Evolutionary conservation across 2,797 vertebrate genomes (phyloP).

Genomic region (Columba guinea): DNA sequence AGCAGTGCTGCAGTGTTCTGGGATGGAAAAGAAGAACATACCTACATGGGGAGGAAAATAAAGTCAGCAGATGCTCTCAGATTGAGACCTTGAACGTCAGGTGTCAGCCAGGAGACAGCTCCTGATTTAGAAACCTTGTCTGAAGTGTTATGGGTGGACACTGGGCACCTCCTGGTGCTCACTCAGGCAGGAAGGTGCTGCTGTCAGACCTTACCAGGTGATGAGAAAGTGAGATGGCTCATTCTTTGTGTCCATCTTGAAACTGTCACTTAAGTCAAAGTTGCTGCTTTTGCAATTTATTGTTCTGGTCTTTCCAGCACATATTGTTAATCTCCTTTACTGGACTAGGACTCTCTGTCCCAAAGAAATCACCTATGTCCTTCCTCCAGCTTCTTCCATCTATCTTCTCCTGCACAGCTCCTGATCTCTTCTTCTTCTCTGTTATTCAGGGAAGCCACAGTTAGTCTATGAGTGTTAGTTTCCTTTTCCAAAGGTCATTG

Average conservation of each 20-base stretch:
- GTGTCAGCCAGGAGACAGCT: not conserved
- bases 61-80: not conserved
- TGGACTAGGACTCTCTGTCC: not conserved
- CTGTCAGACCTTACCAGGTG: not conserved
- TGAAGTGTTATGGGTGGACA: not conserved
- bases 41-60: rapidly evolving
- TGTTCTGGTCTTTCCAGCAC: not conserved
- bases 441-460: not conserved
- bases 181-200: not conserved
- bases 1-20: rapidly evolving
- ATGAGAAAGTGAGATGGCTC: rapidly evolving
- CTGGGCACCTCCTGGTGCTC: not conserved
- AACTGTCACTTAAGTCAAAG: not conserved
- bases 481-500: not conserved
- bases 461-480: not conserved
- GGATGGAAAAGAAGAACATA: not conserved
- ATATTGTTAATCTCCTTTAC: not conserved
- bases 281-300: not conserved
- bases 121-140: not conserved
- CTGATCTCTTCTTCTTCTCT: not conserved
- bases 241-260: not conserved
- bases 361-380: not conserved
- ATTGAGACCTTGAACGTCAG: not conserved
- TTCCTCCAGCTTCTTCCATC: not conserved
- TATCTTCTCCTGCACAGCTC: not conserved